phyloP scores from a whole-genome alignment of 2,888 invertebrate species.

The Asteroscopus sphinx region DNA sequence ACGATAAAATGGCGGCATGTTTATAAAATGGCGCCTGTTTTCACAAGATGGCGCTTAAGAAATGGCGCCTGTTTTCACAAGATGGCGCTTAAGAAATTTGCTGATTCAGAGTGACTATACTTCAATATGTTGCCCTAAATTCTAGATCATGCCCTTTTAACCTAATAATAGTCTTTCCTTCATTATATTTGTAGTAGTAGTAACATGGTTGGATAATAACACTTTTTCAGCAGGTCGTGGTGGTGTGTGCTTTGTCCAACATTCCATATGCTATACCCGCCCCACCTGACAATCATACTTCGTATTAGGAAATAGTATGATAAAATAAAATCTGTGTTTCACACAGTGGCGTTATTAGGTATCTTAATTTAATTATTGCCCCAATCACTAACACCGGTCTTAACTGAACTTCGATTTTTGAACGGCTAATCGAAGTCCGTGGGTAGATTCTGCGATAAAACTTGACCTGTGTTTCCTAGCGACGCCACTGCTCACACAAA shows the following conservation, averaged over 20 bases:
- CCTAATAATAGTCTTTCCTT: background rate
- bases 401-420: background rate
- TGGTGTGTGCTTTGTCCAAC: conserved; percentile 41
- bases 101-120: no score
- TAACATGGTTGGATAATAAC: conserved; percentile 7
- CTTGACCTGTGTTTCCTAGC: conserved; percentile 13
- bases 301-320: conserved; percentile 34
- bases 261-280: conserved; percentile 39
- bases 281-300: conserved; percentile 39
- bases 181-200: background rate
- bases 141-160: background rate
- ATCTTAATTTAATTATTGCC: conserved; percentile 23
- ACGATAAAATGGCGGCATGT: conserved; percentile 26
- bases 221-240: conserved; percentile 13
- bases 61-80: conserved; percentile 12
- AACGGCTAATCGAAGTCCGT: no score
- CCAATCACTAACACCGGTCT: conserved; percentile 13
- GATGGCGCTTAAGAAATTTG: conserved; percentile 30
- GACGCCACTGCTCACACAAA: conserved; percentile 40
- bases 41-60: conserved; percentile 25
- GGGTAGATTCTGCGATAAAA: no score
- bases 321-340: conserved; percentile 12
- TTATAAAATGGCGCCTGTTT: conserved; percentile 15
- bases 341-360: conserved; percentile 39
- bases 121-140: no score